Percentiles rank a stretch among this genome's conserved stretches.
These are phyloP conservation scores for Nipponia nippon DNA, from an alignment of 2,113 vertebrate species.

Conservation along the genomic window DNA sequence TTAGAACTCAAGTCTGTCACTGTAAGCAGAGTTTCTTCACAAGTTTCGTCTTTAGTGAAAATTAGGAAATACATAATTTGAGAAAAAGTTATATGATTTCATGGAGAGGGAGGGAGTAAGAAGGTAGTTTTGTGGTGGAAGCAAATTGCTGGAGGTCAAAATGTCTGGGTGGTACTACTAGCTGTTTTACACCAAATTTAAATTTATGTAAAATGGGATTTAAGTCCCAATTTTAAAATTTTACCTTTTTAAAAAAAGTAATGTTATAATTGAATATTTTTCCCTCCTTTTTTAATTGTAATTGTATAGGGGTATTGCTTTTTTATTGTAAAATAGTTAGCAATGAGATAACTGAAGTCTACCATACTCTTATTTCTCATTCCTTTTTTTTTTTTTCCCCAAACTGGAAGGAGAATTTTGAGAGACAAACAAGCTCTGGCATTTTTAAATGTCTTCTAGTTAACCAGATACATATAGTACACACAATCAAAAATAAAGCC, in stretches of 20 bases:
- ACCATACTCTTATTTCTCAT: background rate
- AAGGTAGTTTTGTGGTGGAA: background rate
- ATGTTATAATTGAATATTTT: background rate
- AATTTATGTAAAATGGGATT: background rate
- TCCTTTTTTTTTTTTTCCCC: background rate
- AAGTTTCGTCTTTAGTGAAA: background rate
- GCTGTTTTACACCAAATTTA: background rate
- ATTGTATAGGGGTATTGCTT: background rate
- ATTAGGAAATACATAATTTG: background rate
- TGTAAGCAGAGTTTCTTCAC: background rate
- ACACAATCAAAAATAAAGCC: background rate
- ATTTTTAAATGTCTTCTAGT: background rate
- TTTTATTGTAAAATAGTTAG: background rate
- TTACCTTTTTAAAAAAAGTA: background rate
- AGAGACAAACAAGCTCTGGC: background rate
- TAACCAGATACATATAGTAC: background rate
- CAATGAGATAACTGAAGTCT: background rate
- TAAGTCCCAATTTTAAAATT: background rate
- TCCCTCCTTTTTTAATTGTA: background rate
- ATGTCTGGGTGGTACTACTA: background rate
- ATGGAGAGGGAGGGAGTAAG: background rate
- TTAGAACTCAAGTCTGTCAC: background rate
- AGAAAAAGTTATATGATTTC: background rate
- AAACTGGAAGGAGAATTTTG: background rate
- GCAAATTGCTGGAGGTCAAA: background rate